Conservation (phyloP, 1,140 invertebrate species). For the Drosophila kepulauana region DNA sequence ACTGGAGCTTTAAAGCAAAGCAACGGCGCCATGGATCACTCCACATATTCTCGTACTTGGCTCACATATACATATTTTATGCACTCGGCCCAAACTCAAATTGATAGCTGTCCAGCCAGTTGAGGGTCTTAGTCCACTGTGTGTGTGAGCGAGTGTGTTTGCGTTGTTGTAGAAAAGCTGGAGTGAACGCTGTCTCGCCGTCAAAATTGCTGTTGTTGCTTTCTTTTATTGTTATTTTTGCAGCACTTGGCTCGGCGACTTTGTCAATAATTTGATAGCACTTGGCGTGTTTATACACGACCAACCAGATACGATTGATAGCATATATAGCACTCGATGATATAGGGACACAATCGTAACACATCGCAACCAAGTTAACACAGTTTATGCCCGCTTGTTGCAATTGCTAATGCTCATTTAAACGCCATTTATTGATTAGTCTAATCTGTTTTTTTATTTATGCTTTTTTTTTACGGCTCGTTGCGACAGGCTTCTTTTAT, state of each 20-base stretch:
- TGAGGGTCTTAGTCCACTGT: not conserved
- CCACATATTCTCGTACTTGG: not conserved
- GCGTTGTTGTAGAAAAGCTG: slow-evolving; percentile 12
- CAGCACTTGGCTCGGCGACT: slow-evolving; percentile 57
- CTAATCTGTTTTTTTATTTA: slow-evolving; percentile 48
- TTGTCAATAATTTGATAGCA: slow-evolving; percentile 58
- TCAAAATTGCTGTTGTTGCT: slow-evolving; percentile 51
- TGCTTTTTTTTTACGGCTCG: slow-evolving; percentile 2
- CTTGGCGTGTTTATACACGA: slow-evolving; percentile 41
- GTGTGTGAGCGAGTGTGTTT: slow-evolving; percentile 32
- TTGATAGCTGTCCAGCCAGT: slow-evolving; percentile 38
- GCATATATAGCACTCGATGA: slow-evolving; percentile 48
- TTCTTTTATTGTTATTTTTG: slow-evolving; percentile 59
- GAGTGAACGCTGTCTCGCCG: slow-evolving; percentile 9
- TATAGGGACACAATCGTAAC: not conserved
- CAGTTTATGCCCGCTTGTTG: slow-evolving; percentile 30
- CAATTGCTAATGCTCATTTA: slow-evolving; percentile 46
- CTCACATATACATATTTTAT: slow-evolving; percentile 19
- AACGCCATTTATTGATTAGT: slow-evolving; percentile 58
- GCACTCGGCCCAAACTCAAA: slow-evolving; percentile 38
- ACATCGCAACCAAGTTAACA: slow-evolving; percentile 9
- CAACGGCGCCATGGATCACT: slow-evolving; percentile 30
- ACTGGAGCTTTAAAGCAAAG: slow-evolving; percentile 21
- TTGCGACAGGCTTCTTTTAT: slow-evolving; percentile 20
- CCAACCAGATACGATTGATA: slow-evolving; percentile 50